Conservation (phyloP, 2,113 vertebrate genomes). For the Dendropsophus ebraccatus region DNA sequence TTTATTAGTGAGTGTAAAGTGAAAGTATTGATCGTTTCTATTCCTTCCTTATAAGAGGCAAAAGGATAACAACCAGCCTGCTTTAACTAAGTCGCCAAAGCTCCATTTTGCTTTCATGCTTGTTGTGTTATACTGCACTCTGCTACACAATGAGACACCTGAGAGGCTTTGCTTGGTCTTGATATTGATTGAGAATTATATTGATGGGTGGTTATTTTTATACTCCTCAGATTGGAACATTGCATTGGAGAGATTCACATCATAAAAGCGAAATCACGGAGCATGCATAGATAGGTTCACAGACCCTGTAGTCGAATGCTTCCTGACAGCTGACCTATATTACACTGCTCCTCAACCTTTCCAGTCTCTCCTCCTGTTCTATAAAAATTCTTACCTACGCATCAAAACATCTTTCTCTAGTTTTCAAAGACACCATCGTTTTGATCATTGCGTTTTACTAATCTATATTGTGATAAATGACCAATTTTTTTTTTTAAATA, state of each 20-base stretch:
- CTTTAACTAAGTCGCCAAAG: conserved; percentile 36
- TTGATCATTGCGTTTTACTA: not conserved
- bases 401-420: not conserved
- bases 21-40: conserved; percentile 22
- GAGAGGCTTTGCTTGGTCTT: conserved; percentile 49
- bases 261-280: conserved; percentile 47
- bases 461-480: not conserved
- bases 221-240: conserved; percentile 45
- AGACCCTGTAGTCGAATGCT: conserved; percentile 49
- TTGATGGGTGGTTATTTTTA: conserved; percentile 55
- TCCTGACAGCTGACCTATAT: conserved; percentile 59
- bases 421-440: not conserved
- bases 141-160: conserved; percentile 54
- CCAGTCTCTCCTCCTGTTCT: not conserved
- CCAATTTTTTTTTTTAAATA: too few species aligned
- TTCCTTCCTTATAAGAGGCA: conserved; percentile 16
- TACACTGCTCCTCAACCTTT: conserved; percentile 52
- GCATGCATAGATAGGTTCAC: conserved; percentile 53
- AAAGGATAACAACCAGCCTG: conserved; percentile 43
- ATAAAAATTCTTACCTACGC: not conserved
- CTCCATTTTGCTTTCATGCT: conserved; percentile 40
- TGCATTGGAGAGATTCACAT: conserved; percentile 38
- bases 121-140: conserved; percentile 25
- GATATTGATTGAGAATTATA: conserved; percentile 59
- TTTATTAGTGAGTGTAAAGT: conserved; percentile 42